phyloP scores from a whole-genome alignment of 2,797 vertebrate genomes.

The Pseudochirops cupreus region DNA sequence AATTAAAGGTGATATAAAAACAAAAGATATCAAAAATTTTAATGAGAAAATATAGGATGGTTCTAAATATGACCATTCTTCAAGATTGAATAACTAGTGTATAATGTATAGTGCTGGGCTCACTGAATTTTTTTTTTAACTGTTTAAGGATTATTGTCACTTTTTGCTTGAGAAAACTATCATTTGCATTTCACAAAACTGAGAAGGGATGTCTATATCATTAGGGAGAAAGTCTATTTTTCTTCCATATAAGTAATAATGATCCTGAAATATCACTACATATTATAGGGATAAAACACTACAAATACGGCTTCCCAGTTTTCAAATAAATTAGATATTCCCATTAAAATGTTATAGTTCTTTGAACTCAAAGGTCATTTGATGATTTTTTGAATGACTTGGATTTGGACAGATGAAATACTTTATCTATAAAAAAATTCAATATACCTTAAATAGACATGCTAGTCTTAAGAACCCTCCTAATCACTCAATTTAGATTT shows the following conservation, averaged over 20 bases:
- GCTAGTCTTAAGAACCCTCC: background rate
- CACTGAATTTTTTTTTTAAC: background rate
- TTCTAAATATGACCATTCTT: constrained; percentile 37
- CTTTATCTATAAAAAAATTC: background rate
- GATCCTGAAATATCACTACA: background rate
- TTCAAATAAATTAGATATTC: background rate
- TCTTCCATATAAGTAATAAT: background rate
- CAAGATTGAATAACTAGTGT: constrained; percentile 14
- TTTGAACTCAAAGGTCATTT: background rate
- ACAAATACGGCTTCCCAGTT: background rate
- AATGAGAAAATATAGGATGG: background rate
- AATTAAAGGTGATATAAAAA: background rate
- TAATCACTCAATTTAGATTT: too few relatives aligned
- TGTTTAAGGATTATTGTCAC: constrained; percentile 43
- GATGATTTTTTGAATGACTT: background rate
- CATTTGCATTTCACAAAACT: background rate
- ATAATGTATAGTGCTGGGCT: constrained; percentile 8
- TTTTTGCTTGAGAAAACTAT: constrained; percentile 8
- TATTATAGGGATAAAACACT: background rate
- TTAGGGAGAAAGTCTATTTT: background rate
- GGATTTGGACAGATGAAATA: background rate
- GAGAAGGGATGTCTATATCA: background rate
- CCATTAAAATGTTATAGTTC: background rate
- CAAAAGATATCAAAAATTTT: constrained; percentile 23
- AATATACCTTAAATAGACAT: background rate